These are phyloP conservation scores for Drosophila elegans DNA, from an alignment of 1,140 invertebrate genomes.

Conservation along the genomic window DNA sequence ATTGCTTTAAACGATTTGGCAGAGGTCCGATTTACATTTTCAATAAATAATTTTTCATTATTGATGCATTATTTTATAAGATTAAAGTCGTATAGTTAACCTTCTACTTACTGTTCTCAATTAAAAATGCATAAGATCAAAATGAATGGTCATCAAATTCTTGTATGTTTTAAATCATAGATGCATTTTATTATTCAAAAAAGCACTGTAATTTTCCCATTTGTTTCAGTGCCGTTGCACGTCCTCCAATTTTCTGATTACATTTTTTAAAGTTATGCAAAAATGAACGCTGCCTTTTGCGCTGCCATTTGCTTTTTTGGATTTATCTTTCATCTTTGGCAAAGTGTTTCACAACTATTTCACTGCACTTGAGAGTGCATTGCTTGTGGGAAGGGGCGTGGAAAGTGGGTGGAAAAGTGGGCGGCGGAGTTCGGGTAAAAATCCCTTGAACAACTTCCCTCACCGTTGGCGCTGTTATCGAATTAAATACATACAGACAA, in stretches of 20 bases:
- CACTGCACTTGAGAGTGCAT: conserved; percentile 75
- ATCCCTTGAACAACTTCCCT: conserved; percentile 60
- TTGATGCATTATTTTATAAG: no score
- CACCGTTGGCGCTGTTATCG: conserved; percentile 63
- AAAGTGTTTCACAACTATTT: conserved; percentile 83
- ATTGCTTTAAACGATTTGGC: no score
- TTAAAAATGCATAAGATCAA: no score
- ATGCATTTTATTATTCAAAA: no score
- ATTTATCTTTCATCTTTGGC: conserved; percentile 83
- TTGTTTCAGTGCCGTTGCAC: neutral
- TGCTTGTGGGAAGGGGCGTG: conserved; percentile 13
- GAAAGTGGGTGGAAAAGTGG: neutral
- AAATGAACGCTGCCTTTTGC: conserved; percentile 46
- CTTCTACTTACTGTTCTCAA: no score
- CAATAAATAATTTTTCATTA: neutral
- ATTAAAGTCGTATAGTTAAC: no score
- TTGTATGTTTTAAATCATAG: no score
- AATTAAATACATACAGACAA: conserved; percentile 75
- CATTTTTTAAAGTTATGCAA: conserved; percentile 54
- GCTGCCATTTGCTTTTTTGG: conserved; percentile 51
- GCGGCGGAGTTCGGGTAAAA: conserved; percentile 60
- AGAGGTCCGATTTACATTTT: no score
- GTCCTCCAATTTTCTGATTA: conserved; percentile 13
- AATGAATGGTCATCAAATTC: no score
- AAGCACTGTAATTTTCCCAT: neutral